Conservation (phyloP, 2,113 vertebrate genomes). For the Erinaceus europaeus region DNA sequence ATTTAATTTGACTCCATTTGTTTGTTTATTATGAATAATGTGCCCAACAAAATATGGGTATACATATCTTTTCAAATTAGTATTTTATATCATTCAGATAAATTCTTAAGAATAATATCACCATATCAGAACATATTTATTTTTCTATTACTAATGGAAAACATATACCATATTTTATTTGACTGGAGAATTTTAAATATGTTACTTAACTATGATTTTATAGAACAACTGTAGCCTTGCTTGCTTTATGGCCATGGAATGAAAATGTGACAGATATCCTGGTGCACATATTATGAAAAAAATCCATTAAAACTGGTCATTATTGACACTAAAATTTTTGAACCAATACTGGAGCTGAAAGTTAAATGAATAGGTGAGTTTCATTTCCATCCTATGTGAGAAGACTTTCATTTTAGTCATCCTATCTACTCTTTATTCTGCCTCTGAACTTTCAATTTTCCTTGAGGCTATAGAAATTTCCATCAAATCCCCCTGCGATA, state of each 20-base stretch:
- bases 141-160: not conserved
- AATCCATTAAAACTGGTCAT: not conserved
- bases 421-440: not conserved
- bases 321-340: constrained; percentile 2
- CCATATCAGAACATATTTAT: no score
- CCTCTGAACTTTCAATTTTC: not conserved
- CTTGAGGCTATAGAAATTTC: not conserved
- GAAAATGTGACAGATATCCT: not conserved
- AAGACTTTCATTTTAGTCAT: not conserved
- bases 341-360: constrained; percentile 7
- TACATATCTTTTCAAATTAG: no score
- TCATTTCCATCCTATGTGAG: not conserved
- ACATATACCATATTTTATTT: not conserved
- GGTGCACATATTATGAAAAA: not conserved
- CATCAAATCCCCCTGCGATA: not conserved
- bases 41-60: no score
- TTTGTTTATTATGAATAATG: no score
- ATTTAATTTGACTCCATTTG: no score
- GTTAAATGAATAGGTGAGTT: not conserved
- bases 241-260: not conserved
- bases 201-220: not conserved
- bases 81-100: no score
- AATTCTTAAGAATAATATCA: no score
- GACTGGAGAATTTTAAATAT: not conserved
- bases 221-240: not conserved